A percentile compares a stretch with the other conserved stretches of the same genome.
Evolutionary conservation across 2,113 vertebrate genomes (phyloP).

Genomic region (Ellobius talpinus): DNA sequence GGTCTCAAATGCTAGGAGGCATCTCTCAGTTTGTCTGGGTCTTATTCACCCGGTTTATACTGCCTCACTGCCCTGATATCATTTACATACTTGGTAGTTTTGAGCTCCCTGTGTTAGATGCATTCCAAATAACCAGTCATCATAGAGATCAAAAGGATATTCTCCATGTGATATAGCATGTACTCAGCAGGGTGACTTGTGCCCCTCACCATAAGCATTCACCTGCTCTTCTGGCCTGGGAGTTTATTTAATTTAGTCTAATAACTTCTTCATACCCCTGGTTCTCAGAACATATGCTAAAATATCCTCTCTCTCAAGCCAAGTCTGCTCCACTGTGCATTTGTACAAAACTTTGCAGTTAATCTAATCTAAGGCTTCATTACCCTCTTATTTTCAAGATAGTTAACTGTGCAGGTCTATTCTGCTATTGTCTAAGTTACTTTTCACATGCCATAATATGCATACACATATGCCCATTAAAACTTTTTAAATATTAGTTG

Average conservation of each 20-base stretch:
- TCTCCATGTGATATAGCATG: neutral
- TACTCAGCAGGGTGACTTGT: slow-evolving; percentile 2
- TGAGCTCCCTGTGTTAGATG: slow-evolving; percentile 7
- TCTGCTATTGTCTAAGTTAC: neutral
- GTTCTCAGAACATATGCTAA: neutral
- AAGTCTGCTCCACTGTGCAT: neutral
- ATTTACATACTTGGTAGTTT: neutral
- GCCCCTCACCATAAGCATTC: neutral
- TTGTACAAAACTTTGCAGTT: neutral
- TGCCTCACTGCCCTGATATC: neutral
- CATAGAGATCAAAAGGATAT: neutral
- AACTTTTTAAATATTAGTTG: neutral
- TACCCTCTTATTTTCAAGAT: slow-evolving; percentile 39
- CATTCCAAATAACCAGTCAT: slow-evolving; percentile 19
- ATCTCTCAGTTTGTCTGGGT: neutral
- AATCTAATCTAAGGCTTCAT: slow-evolving; percentile 18
- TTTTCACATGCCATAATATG: slow-evolving; percentile 14
- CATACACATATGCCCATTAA: neutral
- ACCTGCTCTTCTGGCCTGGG: slow-evolving; percentile 4
- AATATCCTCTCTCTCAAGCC: slow-evolving; percentile 26
- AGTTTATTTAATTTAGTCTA: slow-evolving; percentile 26
- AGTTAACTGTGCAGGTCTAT: neutral
- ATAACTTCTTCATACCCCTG: slow-evolving; percentile 7
- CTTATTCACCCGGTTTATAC: neutral
- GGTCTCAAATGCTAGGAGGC: neutral